Base-by-base conservation (phyloP, 2,888 invertebrate species). In the Punctoribates punctum region DNA sequence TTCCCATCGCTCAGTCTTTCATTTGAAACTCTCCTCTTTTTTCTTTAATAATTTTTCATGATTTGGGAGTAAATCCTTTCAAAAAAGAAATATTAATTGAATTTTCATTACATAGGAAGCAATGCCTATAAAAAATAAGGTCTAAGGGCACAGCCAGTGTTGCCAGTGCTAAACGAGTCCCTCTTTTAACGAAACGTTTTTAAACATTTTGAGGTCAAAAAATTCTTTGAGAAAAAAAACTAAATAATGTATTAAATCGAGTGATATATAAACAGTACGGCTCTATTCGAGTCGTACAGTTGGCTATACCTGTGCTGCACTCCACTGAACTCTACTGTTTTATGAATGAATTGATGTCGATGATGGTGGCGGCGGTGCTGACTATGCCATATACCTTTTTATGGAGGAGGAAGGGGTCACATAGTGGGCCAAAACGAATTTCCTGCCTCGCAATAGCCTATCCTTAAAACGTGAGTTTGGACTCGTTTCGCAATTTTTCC, bases 21-120 rank as follows among this genome's bases (percentile, higher is more conserved):
- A 8, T 23, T 20, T 70, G 4, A 57, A 4, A 25, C 57, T 57
- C 57, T 25, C 25, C 70, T 70, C 29, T 73, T 51, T 73, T 38
- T 42, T 20, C 15, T 20, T 8, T n/a, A 20, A 8, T 15, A n/a
- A 46, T 51, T 51, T 73, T 51, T 42, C 73, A 65, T 65, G 65
- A 65, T 65, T 65, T 65, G 65, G 65, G 65, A 65, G 65, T 65
- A 65, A 65, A 65, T 65, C 65, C 65, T 65, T 65, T 65, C 65
- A 65, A 65, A 65, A 34, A 65, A 65, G 65, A 65, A 65, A 65
- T 65, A 65, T 65, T 65, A 65, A 65, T 65, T 65, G 65, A 65
- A 65, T 65, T 65, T 65, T 65, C 65, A 65, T 65, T 65, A 65
- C 65, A 65, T 65, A 65, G 65, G 65, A 65, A 65, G 65, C 65